Evolutionary conservation across 1,140 invertebrate genomes (phyloP), one percentile per base, ranked within the genome.

Genomic region (Sycophaga agraensis): DNA sequence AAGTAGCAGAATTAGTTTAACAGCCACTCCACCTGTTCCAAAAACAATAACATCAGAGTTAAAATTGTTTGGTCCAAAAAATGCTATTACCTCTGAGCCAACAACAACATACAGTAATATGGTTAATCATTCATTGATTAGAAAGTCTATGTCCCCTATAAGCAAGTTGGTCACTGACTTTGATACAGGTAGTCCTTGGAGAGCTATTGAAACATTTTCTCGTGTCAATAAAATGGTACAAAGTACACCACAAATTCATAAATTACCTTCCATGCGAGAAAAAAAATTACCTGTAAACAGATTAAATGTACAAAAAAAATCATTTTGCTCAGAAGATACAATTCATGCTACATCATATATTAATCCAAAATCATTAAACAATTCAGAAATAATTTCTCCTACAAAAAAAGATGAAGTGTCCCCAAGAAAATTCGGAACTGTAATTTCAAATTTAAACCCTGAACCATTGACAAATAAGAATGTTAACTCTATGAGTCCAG

Each of bases 101-200:
- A 43, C 46, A 0, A 28, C 14, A 1, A 61, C 63, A 9, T 45
- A 65, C 0, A 68, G 63, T 21, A 69, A 67, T 16, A 65, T 63
- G 48, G 6, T 69, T 1, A 69, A 72, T 68, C 49, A 60, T 64
- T 76, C 71, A 3, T 53, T 76, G n/a, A 56, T 78, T 14, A 68
- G 54, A 9, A 63, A 70, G 67, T 72, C 72, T 12, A 66, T 78
- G 19, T 78, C 76, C 0, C 76, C 76, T 0, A 77, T 78, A 11
- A 31, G 6, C 1, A 74, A 68, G 40, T 14, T 40, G 1, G 8
- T 21, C 0, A 50, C 61, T 0, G 53, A 68, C 21, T 61, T 66
- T 12, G 68, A 73, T 51, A 7, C 55, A 8, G 63, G 42, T 7
- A 78, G 73, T 63, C 76, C 76, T 0, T 77, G 75, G 73, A 62